phyloP scores from a whole-genome alignment of 2,888 invertebrate genomes.

The Sympetrum striolatum region DNA sequence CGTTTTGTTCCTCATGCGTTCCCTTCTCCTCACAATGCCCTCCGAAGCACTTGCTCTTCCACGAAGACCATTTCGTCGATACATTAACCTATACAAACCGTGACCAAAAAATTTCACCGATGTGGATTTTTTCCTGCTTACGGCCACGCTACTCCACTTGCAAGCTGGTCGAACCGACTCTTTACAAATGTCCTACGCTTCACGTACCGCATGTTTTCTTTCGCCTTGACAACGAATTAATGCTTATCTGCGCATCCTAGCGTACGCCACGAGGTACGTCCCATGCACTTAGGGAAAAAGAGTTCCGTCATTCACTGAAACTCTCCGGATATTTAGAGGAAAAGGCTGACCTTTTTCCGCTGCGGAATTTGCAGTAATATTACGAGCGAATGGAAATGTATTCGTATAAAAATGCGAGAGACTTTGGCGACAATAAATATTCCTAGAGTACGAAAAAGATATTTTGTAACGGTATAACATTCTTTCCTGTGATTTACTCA shows the following conservation, averaged over 20 bases:
- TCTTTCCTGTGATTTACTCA: too few species aligned
- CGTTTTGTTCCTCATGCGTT: not conserved
- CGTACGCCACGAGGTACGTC: too few species aligned
- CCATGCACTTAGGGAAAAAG: too few species aligned
- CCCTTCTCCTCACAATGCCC: not conserved
- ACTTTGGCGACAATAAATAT: too few species aligned
- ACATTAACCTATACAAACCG: not conserved
- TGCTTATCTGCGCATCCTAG: not conserved
- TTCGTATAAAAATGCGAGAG: too few species aligned
- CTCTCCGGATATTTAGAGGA: too few species aligned
- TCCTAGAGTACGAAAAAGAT: too few species aligned
- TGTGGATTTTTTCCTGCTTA: not conserved
- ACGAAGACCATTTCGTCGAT: not conserved
- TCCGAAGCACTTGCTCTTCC: not conserved
- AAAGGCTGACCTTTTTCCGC: too few species aligned
- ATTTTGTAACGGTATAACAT: too few species aligned
- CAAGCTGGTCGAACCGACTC: not conserved
- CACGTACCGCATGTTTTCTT: not conserved
- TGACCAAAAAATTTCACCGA: not conserved
- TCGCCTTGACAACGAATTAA: not conserved
- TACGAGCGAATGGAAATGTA: too few species aligned
- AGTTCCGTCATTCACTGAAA: too few species aligned
- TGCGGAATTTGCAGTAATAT: too few species aligned
- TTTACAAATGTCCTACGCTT: not conserved
- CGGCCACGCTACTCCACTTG: not conserved